Conservation (phyloP, 2,888 invertebrate genomes). For the Brassicogethes aeneus region DNA sequence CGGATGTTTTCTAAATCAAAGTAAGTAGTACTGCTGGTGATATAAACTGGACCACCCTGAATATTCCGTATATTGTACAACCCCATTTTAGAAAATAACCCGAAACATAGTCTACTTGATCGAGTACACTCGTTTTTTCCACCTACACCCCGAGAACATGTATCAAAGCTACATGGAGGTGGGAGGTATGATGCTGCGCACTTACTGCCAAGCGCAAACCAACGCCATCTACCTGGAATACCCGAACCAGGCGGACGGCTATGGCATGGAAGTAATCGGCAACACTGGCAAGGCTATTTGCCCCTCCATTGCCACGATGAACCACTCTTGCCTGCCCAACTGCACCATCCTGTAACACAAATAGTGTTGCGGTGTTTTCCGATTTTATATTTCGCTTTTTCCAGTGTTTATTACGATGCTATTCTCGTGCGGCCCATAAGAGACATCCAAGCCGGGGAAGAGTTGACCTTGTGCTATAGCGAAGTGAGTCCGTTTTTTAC, state of each 20-base stretch:
- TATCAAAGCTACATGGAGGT: slow-evolving; percentile 16
- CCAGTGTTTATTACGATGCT: slow-evolving; percentile 17
- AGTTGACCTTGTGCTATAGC: slow-evolving; percentile 21
- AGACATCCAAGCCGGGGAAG: slow-evolving; percentile 19
- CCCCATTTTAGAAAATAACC: slow-evolving; percentile 18
- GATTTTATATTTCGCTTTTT: slow-evolving; percentile 8
- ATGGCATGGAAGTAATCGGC: slow-evolving; percentile 15
- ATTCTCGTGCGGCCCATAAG: slow-evolving; percentile 19
- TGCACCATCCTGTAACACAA: slow-evolving; percentile 21
- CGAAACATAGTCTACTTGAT: slow-evolving; percentile 20
- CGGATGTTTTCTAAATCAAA: too few relatives aligned
- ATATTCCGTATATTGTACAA: too few relatives aligned
- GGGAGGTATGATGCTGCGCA: slow-evolving; percentile 23
- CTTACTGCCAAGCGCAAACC: slow-evolving; percentile 23
- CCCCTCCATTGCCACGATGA: slow-evolving; percentile 20
- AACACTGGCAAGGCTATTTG: slow-evolving; percentile 22
- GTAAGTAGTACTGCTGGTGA: too few relatives aligned
- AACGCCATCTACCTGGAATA: slow-evolving; percentile 17
- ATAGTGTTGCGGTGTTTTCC: not conserved
- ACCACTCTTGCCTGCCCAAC: slow-evolving; percentile 23
- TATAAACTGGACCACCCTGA: too few relatives aligned
- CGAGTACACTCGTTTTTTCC: slow-evolving; percentile 19
- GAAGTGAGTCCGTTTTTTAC: slow-evolving; percentile 17
- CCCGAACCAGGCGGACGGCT: slow-evolving; percentile 13
- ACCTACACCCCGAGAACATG: slow-evolving; percentile 5